Conservation (phyloP, 2,113 vertebrate genomes). For the Lamprologus lemairii region DNA sequence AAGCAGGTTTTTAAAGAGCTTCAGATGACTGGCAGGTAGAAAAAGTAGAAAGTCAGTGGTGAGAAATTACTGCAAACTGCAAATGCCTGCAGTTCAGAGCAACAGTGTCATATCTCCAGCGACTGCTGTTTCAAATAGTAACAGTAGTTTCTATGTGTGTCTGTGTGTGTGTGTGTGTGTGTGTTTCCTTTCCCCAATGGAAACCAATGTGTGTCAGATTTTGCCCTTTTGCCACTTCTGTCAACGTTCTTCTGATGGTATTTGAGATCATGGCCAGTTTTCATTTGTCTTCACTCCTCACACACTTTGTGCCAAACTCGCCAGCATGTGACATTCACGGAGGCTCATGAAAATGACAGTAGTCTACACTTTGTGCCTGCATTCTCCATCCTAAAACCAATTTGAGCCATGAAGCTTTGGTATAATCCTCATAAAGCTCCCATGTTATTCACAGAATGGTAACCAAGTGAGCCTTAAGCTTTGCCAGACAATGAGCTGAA, state of each 20-base stretch:
- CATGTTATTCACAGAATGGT: conserved; percentile 47
- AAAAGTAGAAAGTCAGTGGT: background rate
- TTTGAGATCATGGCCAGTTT: conserved; percentile 50
- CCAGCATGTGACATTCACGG: conserved; percentile 64
- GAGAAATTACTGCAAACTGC: conserved; percentile 22
- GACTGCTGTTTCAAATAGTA: conserved; percentile 25
- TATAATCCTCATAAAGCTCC: conserved; percentile 57
- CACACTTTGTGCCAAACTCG: conserved; percentile 37
- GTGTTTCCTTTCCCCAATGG: background rate
- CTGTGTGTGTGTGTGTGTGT: background rate
- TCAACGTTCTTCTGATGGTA: conserved; percentile 48
- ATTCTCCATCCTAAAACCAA: conserved; percentile 45
- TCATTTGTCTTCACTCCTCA: conserved; percentile 20
- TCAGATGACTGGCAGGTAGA: conserved; percentile 48
- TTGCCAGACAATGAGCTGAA: conserved; percentile 48
- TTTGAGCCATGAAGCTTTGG: conserved; percentile 53
- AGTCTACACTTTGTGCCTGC: conserved; percentile 6
- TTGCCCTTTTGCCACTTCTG: conserved; percentile 56
- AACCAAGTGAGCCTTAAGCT: conserved; percentile 48
- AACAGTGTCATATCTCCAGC: conserved; percentile 12
- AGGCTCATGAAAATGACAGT: conserved; percentile 46
- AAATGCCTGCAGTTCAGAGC: conserved; percentile 31
- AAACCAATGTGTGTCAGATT: conserved; percentile 28
- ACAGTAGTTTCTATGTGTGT: background rate
- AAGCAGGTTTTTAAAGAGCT: conserved; percentile 14